Base-by-base conservation (phyloP, 2,797 vertebrate species). In the Sebastes steindachneri region DNA sequence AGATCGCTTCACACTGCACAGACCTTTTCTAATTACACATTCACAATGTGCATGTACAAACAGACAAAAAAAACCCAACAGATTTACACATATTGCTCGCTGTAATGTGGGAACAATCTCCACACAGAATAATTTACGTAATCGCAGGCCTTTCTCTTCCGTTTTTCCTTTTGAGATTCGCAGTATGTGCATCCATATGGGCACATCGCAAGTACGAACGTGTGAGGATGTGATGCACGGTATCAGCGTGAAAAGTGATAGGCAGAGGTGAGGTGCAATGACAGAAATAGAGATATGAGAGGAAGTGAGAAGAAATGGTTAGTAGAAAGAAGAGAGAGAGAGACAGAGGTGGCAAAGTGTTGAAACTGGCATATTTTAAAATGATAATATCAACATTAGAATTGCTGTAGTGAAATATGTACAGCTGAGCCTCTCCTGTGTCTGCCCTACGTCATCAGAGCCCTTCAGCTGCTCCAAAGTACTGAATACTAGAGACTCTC, bases 251-350 rank as follows among this genome's bases (percentile, higher is more conserved):
- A 89, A 76, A 82, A 77, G 80, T 84, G 82, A 89, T 63, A 79
- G 55, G 80, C 71, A 80, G 84, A 81, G 76, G 76, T 87, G 82
- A 93, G 79, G 89, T 91, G 86, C 53, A 74, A 80, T 63, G 73
- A 88, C 86, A 78, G 84, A 84, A 92, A 92, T 85, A 91, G 85
- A 86, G 74, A 81, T 4, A 66, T 70, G 17, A 55, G 75, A 75
- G 62, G 79, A 86, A 83, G 86, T 86, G 81, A 83, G 83, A 88
- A 80, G 82, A 85, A 70, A 37, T 45, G 23, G 29, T 70, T 68
- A 29, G 53, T 26, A 19, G 58, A 64, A 59, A 58, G 37, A 37
- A 35, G 23, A 29, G 11, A 35, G 28, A 53, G 19, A 53, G 45
- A 72, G 45, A 45, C 58, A 69, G 53, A 74, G 63, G 64, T 69